These are phyloP conservation scores for Argyresthia albistria DNA, from an alignment of 2,888 invertebrate species.

Conservation along the genomic window DNA sequence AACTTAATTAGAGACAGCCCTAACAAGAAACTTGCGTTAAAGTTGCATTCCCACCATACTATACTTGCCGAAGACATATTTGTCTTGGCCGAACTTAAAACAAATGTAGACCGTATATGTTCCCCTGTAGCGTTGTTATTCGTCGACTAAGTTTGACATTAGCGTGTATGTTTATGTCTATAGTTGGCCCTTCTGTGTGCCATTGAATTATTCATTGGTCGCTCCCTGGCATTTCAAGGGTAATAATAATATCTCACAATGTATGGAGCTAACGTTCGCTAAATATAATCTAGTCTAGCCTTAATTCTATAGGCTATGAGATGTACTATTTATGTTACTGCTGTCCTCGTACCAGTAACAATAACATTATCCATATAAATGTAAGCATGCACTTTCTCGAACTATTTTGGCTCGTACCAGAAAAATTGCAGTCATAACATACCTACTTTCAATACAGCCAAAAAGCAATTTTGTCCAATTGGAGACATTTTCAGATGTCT, in stretches of 20 bases:
- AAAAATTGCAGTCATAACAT: too few relatives aligned
- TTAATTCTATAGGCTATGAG: too few relatives aligned
- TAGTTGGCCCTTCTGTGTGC: constrained; percentile 66
- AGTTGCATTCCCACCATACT: constrained; percentile 61
- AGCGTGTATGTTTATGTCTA: constrained; percentile 49
- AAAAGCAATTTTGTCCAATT: too few relatives aligned
- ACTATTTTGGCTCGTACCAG: too few relatives aligned
- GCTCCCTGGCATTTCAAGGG: constrained; percentile 67
- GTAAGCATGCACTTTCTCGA: too few relatives aligned
- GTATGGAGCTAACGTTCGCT: too few relatives aligned
- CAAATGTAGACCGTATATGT: constrained; percentile 50
- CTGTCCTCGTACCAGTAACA: too few relatives aligned
- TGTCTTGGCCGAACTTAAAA: constrained; percentile 46
- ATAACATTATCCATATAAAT: too few relatives aligned
- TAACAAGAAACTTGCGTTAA: constrained; percentile 29
- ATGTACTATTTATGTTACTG: too few relatives aligned
- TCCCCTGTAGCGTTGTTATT: constrained; percentile 36
- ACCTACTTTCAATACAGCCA: too few relatives aligned
- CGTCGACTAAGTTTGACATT: constrained; percentile 29
- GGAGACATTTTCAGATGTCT: too few relatives aligned
- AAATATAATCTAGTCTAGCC: too few relatives aligned
- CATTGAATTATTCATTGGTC: constrained; percentile 70
- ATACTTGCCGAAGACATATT: constrained; percentile 59
- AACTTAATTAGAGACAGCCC: constrained; percentile 46
- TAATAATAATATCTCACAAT: constrained; percentile 35